These are phyloP conservation scores for Malurus cyaneus DNA, from an alignment of 2,113 vertebrate genomes.

Conservation along the genomic window DNA sequence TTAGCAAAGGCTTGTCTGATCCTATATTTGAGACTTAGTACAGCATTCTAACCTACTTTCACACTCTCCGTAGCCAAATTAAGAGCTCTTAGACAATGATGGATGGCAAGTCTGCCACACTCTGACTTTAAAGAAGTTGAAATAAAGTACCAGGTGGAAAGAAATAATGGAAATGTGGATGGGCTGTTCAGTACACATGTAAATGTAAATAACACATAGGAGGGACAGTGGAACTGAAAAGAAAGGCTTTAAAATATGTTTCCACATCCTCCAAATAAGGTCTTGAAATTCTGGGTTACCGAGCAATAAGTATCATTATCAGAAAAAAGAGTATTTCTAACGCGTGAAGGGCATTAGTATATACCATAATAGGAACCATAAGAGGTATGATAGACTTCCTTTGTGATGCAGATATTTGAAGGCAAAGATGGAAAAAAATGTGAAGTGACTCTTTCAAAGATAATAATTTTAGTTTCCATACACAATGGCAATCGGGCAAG, in stretches of 20 bases:
- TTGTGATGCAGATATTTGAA: neutral
- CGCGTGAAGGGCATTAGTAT: neutral
- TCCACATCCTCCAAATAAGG: neutral
- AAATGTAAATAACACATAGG: neutral
- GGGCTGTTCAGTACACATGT: neutral
- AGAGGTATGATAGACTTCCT: neutral
- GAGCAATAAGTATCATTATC: neutral
- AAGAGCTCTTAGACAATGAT: conserved; percentile 18
- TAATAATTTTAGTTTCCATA: neutral
- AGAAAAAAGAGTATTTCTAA: neutral
- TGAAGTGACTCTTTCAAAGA: neutral
- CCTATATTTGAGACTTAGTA: conserved; percentile 31
- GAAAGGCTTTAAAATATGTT: neutral
- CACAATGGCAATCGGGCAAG: neutral
- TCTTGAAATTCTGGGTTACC: neutral
- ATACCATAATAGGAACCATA: neutral
- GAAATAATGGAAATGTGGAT: conserved; percentile 22
- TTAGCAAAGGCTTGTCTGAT: conserved; percentile 40
- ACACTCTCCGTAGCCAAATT: neutral
- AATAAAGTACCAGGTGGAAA: conserved; percentile 40
- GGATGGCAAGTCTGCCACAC: conserved; percentile 1
- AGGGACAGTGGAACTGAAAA: neutral
- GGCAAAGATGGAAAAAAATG: neutral
- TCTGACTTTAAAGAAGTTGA: conserved; percentile 46
- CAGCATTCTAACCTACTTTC: neutral